phyloP scores from a whole-genome alignment of 2,113 vertebrate genomes.

The Manacus vitellinus region DNA sequence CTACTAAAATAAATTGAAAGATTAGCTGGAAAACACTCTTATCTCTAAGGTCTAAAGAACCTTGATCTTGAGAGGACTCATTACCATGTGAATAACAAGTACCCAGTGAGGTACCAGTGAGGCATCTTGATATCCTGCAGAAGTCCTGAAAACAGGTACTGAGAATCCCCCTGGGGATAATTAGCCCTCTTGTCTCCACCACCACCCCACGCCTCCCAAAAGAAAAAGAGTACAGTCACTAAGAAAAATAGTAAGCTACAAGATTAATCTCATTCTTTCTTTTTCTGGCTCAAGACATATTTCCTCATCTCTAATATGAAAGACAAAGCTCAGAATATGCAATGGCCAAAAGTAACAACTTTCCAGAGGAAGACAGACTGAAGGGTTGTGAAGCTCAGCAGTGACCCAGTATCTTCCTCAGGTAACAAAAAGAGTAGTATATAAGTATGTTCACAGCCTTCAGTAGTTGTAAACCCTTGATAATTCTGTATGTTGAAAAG shows the following conservation, averaged over 20 bases:
- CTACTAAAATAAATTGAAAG: not conserved
- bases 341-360: not conserved
- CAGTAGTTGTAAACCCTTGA: not conserved
- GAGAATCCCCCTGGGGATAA: not conserved
- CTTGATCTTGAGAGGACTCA: not conserved
- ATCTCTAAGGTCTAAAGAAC: not conserved
- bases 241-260: not conserved
- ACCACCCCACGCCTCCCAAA: rapidly evolving
- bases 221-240: not conserved
- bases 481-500: not conserved
- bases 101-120: not conserved
- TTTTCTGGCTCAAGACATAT: not conserved
- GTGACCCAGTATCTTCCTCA: not conserved
- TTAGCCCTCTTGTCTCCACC: not conserved
- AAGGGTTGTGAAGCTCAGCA: not conserved
- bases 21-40: not conserved
- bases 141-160: not conserved
- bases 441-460: not conserved
- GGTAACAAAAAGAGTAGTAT: not conserved
- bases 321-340: not conserved
- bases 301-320: not conserved
- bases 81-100: not conserved
- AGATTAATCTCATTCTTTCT: not conserved
- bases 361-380: not conserved
- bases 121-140: not conserved